Conservation (phyloP, 37 sponge, comb jelly and placozoan genomes). For the Crambe crambe region DNA sequence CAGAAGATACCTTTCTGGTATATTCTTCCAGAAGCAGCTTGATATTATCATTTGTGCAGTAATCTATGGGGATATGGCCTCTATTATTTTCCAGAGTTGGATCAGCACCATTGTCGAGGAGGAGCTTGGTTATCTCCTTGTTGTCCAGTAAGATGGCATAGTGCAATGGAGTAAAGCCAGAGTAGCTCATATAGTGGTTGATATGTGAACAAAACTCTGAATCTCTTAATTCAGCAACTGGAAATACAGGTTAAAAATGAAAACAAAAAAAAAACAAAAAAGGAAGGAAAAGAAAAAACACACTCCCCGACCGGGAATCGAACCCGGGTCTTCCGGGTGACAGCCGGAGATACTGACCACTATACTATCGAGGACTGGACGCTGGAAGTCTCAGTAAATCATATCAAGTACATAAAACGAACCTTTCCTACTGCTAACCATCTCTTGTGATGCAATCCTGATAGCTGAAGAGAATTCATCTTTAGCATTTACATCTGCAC, state of each 20-base stretch:
- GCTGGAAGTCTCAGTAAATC: neutral
- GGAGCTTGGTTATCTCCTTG: slow-evolving; percentile 7
- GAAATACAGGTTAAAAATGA: neutral
- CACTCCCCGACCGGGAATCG: slow-evolving; percentile 4
- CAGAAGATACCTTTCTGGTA: slow-evolving; percentile 33
- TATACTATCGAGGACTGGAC: neutral
- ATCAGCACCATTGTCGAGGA: slow-evolving; percentile 58
- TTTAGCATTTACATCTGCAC: slow-evolving; percentile 78
- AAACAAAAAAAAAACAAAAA: neutral
- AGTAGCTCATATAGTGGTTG: slow-evolving; percentile 67
- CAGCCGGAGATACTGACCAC: slow-evolving; percentile 4
- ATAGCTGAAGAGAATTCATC: slow-evolving; percentile 79
- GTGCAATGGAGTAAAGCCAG: slow-evolving; percentile 92
- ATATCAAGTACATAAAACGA: neutral
- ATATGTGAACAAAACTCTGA: slow-evolving; percentile 59
- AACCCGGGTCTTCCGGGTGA: slow-evolving; percentile 13
- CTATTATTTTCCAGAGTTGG: slow-evolving; percentile 60
- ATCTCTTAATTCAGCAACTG: slow-evolving; percentile 71
- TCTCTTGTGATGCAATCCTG: slow-evolving; percentile 46
- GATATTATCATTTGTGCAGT: slow-evolving; percentile 35
- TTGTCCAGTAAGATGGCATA: slow-evolving; percentile 82
- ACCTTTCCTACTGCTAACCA: slow-evolving; percentile 29
- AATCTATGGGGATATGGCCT: slow-evolving; percentile 40
- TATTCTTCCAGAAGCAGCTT: slow-evolving; percentile 21
- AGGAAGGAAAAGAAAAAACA: neutral